Percentiles rank a stretch among this genome's conserved stretches.
Evolutionary conservation across 2,797 vertebrate genomes (phyloP).

Genomic region (Clarias laeviceps): DNA sequence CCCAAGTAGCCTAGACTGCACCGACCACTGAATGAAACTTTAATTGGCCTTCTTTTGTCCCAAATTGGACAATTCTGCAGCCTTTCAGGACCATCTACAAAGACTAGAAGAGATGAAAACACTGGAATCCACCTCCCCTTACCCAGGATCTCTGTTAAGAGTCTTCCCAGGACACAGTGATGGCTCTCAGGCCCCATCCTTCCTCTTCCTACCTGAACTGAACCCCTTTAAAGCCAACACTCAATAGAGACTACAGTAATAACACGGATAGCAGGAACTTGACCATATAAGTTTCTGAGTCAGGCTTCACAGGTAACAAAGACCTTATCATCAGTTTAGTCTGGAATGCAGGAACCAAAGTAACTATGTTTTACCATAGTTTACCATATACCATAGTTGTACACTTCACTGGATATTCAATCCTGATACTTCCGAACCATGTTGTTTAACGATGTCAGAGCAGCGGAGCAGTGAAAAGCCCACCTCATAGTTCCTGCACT

Average conservation of each 20-base stretch:
- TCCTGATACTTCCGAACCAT: background rate
- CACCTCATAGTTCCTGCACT: background rate
- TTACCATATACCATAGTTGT: background rate
- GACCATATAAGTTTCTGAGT: conserved; percentile 25
- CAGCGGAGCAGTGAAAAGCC: conserved; percentile 34
- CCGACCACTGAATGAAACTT: conserved; percentile 48
- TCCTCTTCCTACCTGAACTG: conserved; percentile 51
- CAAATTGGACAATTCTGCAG: conserved; percentile 55
- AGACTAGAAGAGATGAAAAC: conserved; percentile 46
- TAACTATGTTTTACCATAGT: no score
- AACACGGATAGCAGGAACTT: conserved; percentile 48
- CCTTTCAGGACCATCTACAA: conserved; percentile 52
- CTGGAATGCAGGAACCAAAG: conserved; percentile 1
- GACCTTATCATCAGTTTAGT: background rate
- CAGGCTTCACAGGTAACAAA: conserved; percentile 1
- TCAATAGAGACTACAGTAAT: conserved; percentile 44
- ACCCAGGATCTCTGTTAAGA: conserved; percentile 43
- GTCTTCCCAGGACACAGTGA: conserved; percentile 45
- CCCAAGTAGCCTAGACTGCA: conserved; percentile 34
- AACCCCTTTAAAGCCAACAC: conserved; percentile 27
- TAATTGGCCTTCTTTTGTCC: conserved; percentile 64
- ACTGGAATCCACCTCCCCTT: conserved; percentile 50
- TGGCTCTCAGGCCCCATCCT: conserved; percentile 38
- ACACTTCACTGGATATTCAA: conserved; percentile 12
- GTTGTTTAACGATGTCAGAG: conserved; percentile 29